A percentile compares a stretch with the other conserved stretches of the same genome.
Conservation (phyloP, 2,797 vertebrate genomes). For the Sebastes elongatus region DNA sequence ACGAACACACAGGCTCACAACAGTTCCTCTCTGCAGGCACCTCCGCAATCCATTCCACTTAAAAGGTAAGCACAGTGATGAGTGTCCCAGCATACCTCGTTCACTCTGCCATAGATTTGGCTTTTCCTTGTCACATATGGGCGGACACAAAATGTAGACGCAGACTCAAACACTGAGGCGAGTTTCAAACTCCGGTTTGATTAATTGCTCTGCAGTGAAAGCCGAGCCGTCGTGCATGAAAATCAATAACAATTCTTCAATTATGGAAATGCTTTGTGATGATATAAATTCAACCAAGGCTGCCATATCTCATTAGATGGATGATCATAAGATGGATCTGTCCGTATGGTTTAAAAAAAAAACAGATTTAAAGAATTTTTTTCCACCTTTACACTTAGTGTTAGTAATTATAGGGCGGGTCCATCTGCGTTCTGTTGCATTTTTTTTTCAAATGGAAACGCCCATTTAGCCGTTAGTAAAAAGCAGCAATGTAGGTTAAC, state of each 20-base stretch:
- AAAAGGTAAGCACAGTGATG: constrained; percentile 50
- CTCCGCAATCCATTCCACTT: constrained; percentile 64
- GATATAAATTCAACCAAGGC: constrained; percentile 34
- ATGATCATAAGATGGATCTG: constrained; percentile 7
- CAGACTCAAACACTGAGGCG: constrained; percentile 15
- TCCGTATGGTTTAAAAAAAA: not conserved
- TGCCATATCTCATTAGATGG: constrained; percentile 27
- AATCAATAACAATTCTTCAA: constrained; percentile 61
- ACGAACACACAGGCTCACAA: constrained; percentile 73
- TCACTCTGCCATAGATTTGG: constrained; percentile 8
- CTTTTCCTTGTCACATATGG: constrained; percentile 10
- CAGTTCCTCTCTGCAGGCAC: constrained; percentile 68
- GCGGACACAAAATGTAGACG: constrained; percentile 12
- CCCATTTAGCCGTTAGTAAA: too few relatives aligned
- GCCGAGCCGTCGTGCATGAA: constrained; percentile 28
- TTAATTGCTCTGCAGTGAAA: constrained; percentile 39
- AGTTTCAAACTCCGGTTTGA: constrained; percentile 28
- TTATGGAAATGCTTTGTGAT: constrained; percentile 51
- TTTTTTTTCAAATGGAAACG: too few relatives aligned
- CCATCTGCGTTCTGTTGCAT: too few relatives aligned
- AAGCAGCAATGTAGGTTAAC: not conserved
- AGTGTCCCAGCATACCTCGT: constrained; percentile 17
- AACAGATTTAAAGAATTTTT: not conserved
- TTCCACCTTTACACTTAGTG: not conserved
- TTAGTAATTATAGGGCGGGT: too few relatives aligned